These are phyloP conservation scores for Todiramphus chloris DNA, from an alignment of 2,113 vertebrate genomes.

Conservation along the genomic window DNA sequence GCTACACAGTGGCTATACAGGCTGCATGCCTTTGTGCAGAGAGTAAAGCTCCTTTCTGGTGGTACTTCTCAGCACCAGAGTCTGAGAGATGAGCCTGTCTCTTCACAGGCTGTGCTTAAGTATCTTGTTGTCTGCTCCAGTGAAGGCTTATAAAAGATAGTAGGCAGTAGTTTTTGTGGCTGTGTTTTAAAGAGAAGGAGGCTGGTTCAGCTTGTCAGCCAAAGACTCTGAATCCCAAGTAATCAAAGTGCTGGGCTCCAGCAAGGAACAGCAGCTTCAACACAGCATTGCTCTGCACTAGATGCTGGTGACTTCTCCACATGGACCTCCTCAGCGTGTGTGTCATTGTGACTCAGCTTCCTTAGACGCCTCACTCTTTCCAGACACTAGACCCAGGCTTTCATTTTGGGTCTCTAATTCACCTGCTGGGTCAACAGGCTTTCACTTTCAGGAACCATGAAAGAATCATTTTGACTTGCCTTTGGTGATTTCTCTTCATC, in stretches of 20 bases:
- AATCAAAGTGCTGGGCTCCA: not conserved
- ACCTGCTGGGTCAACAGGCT: not conserved
- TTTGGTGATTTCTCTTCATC: not conserved
- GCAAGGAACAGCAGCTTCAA: not conserved
- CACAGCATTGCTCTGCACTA: not conserved
- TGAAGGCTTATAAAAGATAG: not conserved
- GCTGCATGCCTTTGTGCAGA: not conserved
- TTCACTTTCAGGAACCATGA: not conserved
- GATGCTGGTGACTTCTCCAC: not conserved
- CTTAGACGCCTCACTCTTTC: not conserved
- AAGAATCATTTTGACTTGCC: not conserved
- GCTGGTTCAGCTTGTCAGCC: not conserved
- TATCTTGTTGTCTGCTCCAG: not conserved
- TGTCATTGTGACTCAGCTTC: not conserved
- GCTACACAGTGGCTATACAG: not conserved
- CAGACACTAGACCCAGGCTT: not conserved
- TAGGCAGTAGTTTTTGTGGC: not conserved
- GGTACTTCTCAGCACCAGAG: not conserved
- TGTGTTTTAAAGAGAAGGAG: not conserved
- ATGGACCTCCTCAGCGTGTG: not conserved
- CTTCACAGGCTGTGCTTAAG: not conserved
- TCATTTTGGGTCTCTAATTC: not conserved
- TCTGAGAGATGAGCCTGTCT: not conserved
- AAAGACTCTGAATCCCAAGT: not conserved
- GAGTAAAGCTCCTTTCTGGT: not conserved